Conservation (phyloP, 2,797 vertebrate genomes). For the Macrochelys suwanniensis region DNA sequence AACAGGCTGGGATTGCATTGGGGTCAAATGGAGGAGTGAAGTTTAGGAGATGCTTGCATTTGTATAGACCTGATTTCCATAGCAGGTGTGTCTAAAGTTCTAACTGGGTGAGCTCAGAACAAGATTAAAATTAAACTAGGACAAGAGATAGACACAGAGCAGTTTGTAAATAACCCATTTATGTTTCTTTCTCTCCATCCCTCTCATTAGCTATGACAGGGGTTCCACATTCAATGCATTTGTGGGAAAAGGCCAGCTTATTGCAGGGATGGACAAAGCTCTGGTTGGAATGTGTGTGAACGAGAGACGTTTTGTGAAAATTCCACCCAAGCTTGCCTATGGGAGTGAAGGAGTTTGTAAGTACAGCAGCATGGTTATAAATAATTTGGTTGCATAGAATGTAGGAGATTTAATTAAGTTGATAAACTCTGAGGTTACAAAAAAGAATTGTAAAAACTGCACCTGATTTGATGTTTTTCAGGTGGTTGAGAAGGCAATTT, state of each 20-base stretch:
- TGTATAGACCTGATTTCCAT: not conserved
- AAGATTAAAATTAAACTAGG: not conserved
- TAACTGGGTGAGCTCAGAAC: rapidly evolving
- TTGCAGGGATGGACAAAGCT: constrained; percentile 96
- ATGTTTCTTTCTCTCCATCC: not conserved
- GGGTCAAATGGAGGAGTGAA: not conserved
- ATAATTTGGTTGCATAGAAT: not conserved
- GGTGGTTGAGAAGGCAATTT: not conserved
- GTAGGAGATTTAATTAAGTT: rapidly evolving
- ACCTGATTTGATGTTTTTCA: rapidly evolving
- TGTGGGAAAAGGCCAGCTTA: constrained; percentile 94
- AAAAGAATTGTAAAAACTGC: not conserved
- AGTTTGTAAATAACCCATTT: not conserved
- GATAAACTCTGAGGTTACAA: rapidly evolving
- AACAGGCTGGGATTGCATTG: not conserved
- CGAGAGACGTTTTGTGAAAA: constrained; percentile 91
- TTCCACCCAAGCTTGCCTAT: constrained; percentile 93
- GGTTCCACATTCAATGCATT: constrained; percentile 95
- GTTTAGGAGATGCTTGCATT: not conserved
- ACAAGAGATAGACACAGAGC: not conserved
- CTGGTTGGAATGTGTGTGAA: constrained; percentile 97
- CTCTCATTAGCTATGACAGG: constrained; percentile 90
- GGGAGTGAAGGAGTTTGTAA: constrained; percentile 93
- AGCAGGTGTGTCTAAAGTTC: rapidly evolving
- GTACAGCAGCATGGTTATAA: not conserved